phyloP scores from a whole-genome alignment of 2,797 vertebrate genomes.

The Pangasius larnaudii region DNA sequence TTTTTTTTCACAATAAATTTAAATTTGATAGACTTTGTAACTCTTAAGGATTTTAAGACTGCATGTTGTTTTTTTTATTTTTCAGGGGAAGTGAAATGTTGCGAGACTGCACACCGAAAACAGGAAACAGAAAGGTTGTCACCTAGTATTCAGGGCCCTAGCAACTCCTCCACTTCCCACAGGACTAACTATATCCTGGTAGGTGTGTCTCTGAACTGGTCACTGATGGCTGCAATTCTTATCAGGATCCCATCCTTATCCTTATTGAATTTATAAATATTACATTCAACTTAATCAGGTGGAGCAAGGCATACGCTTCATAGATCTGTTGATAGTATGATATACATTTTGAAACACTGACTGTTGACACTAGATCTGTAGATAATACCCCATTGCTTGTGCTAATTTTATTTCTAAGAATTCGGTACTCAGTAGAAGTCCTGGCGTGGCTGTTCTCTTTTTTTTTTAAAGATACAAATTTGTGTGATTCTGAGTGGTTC shows the following conservation, averaged over 20 bases:
- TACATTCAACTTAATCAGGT: neutral
- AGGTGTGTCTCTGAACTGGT: constrained; percentile 67
- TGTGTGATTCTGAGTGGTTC: neutral
- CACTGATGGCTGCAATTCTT: neutral
- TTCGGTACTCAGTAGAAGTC: neutral
- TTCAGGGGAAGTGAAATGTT: constrained; percentile 79
- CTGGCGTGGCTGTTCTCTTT: neutral
- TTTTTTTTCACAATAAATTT: neutral
- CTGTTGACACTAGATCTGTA: neutral
- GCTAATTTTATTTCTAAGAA: neutral
- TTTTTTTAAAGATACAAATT: neutral
- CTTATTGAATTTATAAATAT: neutral
- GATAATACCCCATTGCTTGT: neutral
- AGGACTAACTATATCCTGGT: constrained; percentile 80
- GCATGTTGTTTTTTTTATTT: constrained; percentile 54
- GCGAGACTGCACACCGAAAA: constrained; percentile 66
- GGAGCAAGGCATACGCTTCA: neutral
- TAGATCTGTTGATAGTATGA: neutral
- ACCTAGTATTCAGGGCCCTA: constrained; percentile 79
- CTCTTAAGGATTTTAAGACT: neutral
- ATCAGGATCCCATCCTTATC: neutral
- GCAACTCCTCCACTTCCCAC: constrained; percentile 75
- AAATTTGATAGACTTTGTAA: neutral
- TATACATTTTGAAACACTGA: neutral
- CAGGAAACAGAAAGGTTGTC: constrained; percentile 70